These are phyloP conservation scores for Caerostris extrusa DNA, from an alignment of 1,140 invertebrate species.

Conservation along the genomic window DNA sequence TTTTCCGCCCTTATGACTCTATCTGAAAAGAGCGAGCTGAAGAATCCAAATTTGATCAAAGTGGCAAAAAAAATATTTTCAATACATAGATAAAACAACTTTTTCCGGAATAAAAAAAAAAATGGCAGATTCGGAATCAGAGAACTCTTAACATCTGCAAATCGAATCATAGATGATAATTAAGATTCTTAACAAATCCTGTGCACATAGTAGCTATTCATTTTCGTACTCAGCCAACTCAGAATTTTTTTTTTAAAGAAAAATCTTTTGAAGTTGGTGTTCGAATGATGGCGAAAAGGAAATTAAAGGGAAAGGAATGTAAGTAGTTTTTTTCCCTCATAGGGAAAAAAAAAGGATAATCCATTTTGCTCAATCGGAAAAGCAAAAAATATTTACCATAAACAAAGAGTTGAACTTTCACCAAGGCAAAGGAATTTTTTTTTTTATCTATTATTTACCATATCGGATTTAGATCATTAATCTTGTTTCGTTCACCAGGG, in stretches of 20 bases:
- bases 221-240: background rate
- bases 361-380: conserved; percentile 35
- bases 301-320: background rate
- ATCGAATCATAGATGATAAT: conserved; percentile 46
- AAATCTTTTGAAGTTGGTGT: background rate
- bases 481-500: background rate
- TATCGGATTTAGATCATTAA: conserved; percentile 29
- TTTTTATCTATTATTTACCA: background rate
- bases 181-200: conserved; percentile 43
- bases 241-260: background rate
- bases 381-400: conserved; percentile 11
- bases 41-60: conserved; percentile 26
- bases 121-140: too few species aligned
- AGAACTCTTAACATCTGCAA: conserved; percentile 9
- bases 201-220: background rate
- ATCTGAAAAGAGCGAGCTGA: background rate
- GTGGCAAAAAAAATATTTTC: background rate
- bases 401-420: conserved; percentile 14
- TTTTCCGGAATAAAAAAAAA: background rate
- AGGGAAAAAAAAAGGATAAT: background rate
- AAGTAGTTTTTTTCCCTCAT: background rate
- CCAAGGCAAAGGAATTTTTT: background rate
- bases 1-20: background rate
- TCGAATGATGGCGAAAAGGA: background rate
- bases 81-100: background rate